These are phyloP conservation scores for Harlomillsia oculata DNA, from an alignment of 1,140 invertebrate species.

Conservation along the genomic window DNA sequence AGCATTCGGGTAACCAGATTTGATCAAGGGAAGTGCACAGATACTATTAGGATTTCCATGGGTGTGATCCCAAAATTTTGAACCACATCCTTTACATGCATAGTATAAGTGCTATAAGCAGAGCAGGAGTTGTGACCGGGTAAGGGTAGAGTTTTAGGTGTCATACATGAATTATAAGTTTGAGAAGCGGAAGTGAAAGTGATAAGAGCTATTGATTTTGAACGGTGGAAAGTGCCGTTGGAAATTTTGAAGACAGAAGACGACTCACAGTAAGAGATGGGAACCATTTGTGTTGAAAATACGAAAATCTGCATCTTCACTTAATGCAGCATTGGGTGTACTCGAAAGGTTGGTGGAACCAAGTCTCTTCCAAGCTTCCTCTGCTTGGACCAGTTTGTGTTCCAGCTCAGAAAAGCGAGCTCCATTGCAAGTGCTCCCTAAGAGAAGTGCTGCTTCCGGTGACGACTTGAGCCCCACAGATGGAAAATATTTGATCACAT, in stretches of 20 bases:
- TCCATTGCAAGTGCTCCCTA: slow-evolving; percentile 22
- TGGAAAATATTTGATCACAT: slow-evolving; percentile 33
- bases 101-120: too few relatives aligned
- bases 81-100: too few relatives aligned
- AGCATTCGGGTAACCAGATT: too few relatives aligned
- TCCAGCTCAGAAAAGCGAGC: slow-evolving; percentile 30
- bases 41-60: too few relatives aligned
- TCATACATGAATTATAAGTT: slow-evolving; percentile 11
- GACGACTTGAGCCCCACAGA: slow-evolving; percentile 16
- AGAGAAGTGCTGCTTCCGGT: slow-evolving; percentile 12
- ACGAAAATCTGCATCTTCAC: slow-evolving; percentile 8
- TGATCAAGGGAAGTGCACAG: too few relatives aligned
- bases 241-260: too few relatives aligned
- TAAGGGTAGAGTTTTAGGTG: background rate
- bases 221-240: too few relatives aligned
- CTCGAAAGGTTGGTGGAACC: slow-evolving; percentile 4
- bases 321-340: background rate
- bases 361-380: slow-evolving; percentile 31
- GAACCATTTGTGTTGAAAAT: slow-evolving; percentile 7
- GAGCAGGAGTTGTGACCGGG: slow-evolving; percentile 1
- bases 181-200: background rate
- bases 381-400: slow-evolving; percentile 29
- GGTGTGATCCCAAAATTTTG: too few relatives aligned
- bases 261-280: slow-evolving; percentile 19
- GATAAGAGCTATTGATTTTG: slow-evolving; percentile 22